Percentiles rank a stretch among this genome's conserved stretches.
These are phyloP conservation scores for Nephrotoma flavescens DNA, from an alignment of 2,888 invertebrate genomes.

Conservation along the genomic window DNA sequence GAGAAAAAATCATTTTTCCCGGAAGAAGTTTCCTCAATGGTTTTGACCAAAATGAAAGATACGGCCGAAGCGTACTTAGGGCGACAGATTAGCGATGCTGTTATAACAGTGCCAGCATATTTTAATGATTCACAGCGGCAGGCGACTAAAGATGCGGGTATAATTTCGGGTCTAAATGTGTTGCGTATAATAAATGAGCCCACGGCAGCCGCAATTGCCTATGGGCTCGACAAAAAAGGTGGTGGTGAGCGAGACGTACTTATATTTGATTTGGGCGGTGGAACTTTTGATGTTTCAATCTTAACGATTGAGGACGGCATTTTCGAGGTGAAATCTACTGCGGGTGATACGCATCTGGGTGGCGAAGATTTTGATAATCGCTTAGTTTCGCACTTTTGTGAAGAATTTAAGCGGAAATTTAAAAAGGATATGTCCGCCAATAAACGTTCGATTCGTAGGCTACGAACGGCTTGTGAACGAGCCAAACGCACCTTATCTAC, in stretches of 20 bases:
- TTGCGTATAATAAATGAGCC: constrained; percentile 90
- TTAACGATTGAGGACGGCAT: constrained; percentile 90
- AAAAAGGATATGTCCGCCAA: constrained; percentile 53
- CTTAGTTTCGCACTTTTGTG: constrained; percentile 77
- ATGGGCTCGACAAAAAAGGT: constrained; percentile 80
- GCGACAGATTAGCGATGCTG: constrained; percentile 74
- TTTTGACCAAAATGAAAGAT: constrained; percentile 88
- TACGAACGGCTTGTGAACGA: constrained; percentile 61
- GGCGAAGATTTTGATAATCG: constrained; percentile 90
- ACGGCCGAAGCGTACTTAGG: constrained; percentile 85
- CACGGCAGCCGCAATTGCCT: constrained; percentile 85
- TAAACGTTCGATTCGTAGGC: constrained; percentile 48
- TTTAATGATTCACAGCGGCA: constrained; percentile 85
- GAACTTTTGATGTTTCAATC: constrained; percentile 94
- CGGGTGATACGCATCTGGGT: constrained; percentile 90
- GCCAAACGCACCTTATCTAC: constrained; percentile 65
- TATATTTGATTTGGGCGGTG: constrained; percentile 82
- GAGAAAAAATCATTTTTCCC: constrained; percentile 84
- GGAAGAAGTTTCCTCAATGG: constrained; percentile 90
- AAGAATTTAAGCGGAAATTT: constrained; percentile 74
- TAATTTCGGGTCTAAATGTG: constrained; percentile 82
- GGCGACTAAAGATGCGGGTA: constrained; percentile 88
- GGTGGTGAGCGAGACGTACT: constrained; percentile 70
- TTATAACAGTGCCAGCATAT: constrained; percentile 85
- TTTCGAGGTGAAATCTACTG: constrained; percentile 92